Conservation (phyloP, 2,888 invertebrate genomes). For the Oxyscelio sp. region DNA sequence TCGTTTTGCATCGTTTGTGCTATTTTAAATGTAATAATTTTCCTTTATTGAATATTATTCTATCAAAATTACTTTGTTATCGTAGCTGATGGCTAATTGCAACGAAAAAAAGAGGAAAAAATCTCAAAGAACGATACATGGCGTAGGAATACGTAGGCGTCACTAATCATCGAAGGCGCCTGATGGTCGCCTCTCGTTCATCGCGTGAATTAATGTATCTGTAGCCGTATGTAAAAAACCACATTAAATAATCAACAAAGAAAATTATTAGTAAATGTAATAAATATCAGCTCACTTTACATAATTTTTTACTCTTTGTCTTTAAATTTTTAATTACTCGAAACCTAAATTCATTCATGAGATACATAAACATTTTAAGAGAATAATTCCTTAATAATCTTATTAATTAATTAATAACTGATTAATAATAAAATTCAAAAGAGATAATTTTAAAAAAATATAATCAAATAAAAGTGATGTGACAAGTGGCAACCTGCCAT, state of each 20-base stretch:
- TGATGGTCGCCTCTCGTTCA: slow-evolving; percentile 72
- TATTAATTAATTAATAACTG: too few relatives aligned
- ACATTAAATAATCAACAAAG: slow-evolving; percentile 62
- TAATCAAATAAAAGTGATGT: too few relatives aligned
- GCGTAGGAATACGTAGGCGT: slow-evolving; percentile 79
- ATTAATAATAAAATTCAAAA: too few relatives aligned
- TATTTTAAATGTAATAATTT: background rate
- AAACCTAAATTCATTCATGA: too few relatives aligned
- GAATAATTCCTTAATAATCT: too few relatives aligned
- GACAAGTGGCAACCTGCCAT: too few relatives aligned
- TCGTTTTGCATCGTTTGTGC: too few relatives aligned
- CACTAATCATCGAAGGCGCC: slow-evolving; percentile 82
- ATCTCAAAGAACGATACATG: slow-evolving; percentile 63
- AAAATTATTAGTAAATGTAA: slow-evolving; percentile 33
- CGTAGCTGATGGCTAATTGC: slow-evolving; percentile 34
- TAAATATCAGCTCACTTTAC: background rate
- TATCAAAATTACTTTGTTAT: slow-evolving; percentile 40
- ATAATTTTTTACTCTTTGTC: background rate
- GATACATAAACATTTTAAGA: too few relatives aligned
- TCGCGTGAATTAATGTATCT: slow-evolving; percentile 67
- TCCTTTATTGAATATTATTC: background rate
- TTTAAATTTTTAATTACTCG: too few relatives aligned
- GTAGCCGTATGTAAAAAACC: slow-evolving; percentile 48
- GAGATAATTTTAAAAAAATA: too few relatives aligned
- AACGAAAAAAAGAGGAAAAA: slow-evolving; percentile 48